These are phyloP conservation scores for Eudyptes chrysolophus DNA, from an alignment of 2,113 vertebrate species.

Conservation along the genomic window DNA sequence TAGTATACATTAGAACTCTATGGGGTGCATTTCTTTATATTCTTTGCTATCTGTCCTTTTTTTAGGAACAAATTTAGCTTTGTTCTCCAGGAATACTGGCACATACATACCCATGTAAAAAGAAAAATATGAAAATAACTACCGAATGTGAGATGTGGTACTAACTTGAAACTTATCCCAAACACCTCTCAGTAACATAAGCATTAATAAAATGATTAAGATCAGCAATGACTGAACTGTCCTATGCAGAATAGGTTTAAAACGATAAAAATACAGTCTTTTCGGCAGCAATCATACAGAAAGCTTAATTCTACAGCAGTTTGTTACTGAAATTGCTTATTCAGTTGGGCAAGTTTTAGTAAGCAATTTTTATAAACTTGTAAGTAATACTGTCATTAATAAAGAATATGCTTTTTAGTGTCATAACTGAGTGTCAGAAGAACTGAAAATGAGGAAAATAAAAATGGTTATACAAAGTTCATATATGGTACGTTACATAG, in stretches of 20 bases:
- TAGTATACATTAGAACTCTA: fast-evolving
- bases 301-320: not conserved
- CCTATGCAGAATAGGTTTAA: not conserved
- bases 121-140: not conserved
- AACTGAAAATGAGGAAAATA: not conserved
- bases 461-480: not conserved
- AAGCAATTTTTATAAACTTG: not conserved
- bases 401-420: not conserved
- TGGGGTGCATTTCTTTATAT: not conserved
- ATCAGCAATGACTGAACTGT: not conserved
- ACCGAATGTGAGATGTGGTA: not conserved
- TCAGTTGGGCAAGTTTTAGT: not conserved
- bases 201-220: not conserved
- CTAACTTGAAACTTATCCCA: not conserved
- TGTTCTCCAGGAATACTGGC: not conserved
- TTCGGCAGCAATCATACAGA: not conserved
- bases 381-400: not conserved
- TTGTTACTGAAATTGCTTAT: not conserved
- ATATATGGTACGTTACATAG: not conserved
- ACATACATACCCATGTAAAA: not conserved
- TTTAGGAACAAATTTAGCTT: not conserved
- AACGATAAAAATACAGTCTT: not conserved
- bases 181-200: not conserved
- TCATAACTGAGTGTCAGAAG: not conserved
- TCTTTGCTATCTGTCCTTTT: not conserved